Evolutionary conservation across 2,888 invertebrate species (phyloP).

Genomic region (Lasioglossum pauxillum): DNA sequence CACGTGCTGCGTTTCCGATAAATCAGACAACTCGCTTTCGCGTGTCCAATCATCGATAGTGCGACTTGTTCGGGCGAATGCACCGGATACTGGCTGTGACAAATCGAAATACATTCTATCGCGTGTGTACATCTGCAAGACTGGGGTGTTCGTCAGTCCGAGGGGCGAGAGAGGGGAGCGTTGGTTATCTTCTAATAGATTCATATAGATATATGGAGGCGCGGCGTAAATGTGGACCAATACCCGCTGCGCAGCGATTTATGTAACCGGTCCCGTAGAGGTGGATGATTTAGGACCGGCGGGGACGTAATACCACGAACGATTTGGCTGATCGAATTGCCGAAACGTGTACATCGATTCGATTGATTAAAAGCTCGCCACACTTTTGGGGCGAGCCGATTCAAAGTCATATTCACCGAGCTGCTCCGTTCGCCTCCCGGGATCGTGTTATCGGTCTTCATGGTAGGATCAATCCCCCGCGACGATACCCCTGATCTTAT

Average conservation of each 20-base stretch:
- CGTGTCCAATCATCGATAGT: conserved; percentile 72
- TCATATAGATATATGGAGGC: conserved; percentile 45
- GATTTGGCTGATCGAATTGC: conserved; percentile 79
- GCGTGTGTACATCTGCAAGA: conserved; percentile 60
- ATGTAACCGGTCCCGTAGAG: conserved; percentile 48
- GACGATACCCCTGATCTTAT: conserved; percentile 55
- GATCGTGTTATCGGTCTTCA: conserved; percentile 57
- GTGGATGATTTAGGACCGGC: conserved; percentile 73
- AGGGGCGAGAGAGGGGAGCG: background rate
- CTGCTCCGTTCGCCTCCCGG: conserved; percentile 35
- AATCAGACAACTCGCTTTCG: conserved; percentile 52
- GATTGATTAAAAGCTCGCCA: conserved; percentile 78
- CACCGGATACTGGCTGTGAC: conserved; percentile 69
- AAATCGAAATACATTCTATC: conserved; percentile 76
- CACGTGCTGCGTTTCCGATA: conserved; percentile 36
- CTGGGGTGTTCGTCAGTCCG: background rate
- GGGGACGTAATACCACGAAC: conserved; percentile 77
- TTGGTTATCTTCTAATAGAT: conserved; percentile 68
- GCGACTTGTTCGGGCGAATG: conserved; percentile 68
- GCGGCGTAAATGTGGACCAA: conserved; percentile 33
- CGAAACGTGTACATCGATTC: conserved; percentile 69
- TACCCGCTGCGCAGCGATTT: conserved; percentile 52
- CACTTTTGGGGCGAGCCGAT: conserved; percentile 65
- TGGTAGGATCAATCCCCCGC: conserved; percentile 41
- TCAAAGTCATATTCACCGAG: conserved; percentile 68